Percentiles rank a stretch among this genome's conserved stretches.
These are phyloP conservation scores for Spisula subtruncata DNA, from an alignment of 2,888 invertebrate genomes.

Conservation along the genomic window DNA sequence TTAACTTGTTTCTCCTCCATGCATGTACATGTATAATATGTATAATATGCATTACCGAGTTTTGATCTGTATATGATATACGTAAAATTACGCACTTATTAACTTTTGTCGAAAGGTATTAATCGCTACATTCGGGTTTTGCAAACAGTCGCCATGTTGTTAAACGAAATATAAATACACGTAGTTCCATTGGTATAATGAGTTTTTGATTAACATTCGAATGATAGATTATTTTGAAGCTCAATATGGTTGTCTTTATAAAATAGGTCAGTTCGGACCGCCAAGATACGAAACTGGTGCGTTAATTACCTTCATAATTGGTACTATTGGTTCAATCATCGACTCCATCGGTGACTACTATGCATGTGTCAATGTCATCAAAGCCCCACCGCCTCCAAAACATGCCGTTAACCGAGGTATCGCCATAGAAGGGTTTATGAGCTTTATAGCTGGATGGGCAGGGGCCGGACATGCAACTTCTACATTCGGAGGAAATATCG, in stretches of 20 bases:
- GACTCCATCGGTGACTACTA: slow-evolving; percentile 93
- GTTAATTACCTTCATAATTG: slow-evolving; percentile 76
- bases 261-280: slow-evolving; percentile 78
- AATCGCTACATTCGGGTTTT: no score
- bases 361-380: slow-evolving; percentile 91
- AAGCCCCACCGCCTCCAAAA: slow-evolving; percentile 93
- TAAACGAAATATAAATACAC: no score
- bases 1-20: no score
- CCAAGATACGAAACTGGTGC: slow-evolving; percentile 72
- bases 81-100: no score
- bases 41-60: no score
- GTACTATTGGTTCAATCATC: slow-evolving; percentile 77
- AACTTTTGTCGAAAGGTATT: no score
- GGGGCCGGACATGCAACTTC: slow-evolving; percentile 71
- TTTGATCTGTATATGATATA: no score
- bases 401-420: slow-evolving; percentile 93
- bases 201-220: no score
- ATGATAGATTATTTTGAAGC: no score
- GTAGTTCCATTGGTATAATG: no score
- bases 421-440: slow-evolving; percentile 72
- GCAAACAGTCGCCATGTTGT: no score
- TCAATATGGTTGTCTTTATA: not conserved
- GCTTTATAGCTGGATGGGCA: slow-evolving; percentile 69
- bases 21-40: no score
- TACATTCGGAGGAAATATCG: slow-evolving; percentile 70